phyloP scores from a whole-genome alignment of 2,113 vertebrate genomes.

The Acinonyx jubatus region DNA sequence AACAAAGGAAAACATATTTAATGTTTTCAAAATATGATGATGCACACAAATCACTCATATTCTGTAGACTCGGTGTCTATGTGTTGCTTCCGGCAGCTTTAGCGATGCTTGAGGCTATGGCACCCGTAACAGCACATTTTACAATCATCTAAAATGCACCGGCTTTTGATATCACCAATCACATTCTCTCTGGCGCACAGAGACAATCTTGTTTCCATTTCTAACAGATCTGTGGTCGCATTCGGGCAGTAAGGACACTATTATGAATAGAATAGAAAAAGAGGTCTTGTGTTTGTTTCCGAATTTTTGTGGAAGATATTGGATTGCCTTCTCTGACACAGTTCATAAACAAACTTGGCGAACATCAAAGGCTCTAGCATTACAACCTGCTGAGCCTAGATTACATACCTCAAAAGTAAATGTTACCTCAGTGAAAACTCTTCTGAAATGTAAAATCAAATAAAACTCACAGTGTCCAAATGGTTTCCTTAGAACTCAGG shows the following conservation, averaged over 20 bases:
- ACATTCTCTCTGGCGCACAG: conserved; percentile 34
- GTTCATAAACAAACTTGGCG: conserved; percentile 80
- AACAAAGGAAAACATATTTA: conserved; percentile 49
- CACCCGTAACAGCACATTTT: not conserved
- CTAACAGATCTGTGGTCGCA: conserved; percentile 64
- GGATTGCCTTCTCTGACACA: conserved; percentile 71
- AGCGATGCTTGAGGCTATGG: not conserved
- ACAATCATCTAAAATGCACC: not conserved
- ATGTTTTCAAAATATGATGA: not conserved
- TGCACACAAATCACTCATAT: not conserved
- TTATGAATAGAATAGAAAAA: conserved; percentile 61
- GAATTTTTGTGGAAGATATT: conserved; percentile 77
- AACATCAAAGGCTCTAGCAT: conserved; percentile 81
- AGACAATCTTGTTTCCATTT: conserved; percentile 59
- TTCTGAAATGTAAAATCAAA: conserved; percentile 80
- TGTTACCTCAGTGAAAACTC: conserved; percentile 74
- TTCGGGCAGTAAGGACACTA: conserved; percentile 54
- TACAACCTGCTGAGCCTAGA: conserved; percentile 78
- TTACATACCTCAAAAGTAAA: conserved; percentile 84
- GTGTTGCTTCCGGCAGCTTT: not conserved
- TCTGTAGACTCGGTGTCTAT: not conserved
- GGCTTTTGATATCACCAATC: conserved; percentile 14
- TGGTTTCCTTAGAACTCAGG: conserved; percentile 59
- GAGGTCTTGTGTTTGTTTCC: conserved; percentile 63
- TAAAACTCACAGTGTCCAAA: conserved; percentile 69